Evolutionary conservation across 2,888 invertebrate species (phyloP).

Genomic region (Calameuta pallipes): DNA sequence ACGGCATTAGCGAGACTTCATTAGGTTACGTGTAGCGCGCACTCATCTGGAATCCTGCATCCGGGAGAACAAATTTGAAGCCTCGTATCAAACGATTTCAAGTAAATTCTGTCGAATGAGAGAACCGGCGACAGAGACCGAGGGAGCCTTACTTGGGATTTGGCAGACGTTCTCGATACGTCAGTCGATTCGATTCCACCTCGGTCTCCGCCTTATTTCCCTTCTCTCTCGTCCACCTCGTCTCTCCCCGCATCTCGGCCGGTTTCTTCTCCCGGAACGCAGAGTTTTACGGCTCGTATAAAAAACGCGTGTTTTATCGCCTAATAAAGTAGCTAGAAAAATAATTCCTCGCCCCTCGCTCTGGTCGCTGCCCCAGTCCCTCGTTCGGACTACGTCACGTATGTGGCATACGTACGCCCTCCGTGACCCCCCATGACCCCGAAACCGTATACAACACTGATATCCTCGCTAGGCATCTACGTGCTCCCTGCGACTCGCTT

Average conservation of each 20-base stretch:
- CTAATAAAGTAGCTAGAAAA: conserved; percentile 23
- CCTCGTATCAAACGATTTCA: background rate
- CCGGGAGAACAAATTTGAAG: background rate
- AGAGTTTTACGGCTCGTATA: conserved; percentile 17
- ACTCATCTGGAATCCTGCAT: background rate
- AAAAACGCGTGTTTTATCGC: conserved; percentile 22
- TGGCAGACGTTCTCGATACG: background rate
- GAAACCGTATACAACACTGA: background rate
- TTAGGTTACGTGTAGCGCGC: background rate
- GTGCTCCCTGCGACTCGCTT: background rate
- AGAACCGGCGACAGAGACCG: no score
- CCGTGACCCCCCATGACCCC: no score
- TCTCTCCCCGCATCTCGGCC: background rate
- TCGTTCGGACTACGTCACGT: background rate
- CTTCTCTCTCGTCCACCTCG: background rate
- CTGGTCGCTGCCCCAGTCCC: background rate
- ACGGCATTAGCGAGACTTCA: background rate
- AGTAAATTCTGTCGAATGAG: background rate
- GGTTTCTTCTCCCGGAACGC: background rate
- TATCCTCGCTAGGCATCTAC: background rate
- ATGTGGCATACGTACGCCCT: background rate
- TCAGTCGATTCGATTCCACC: background rate
- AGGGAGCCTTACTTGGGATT: background rate
- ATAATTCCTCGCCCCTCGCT: conserved; percentile 12
- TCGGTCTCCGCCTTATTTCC: background rate